phyloP scores from a whole-genome alignment of 2,797 vertebrate genomes.

The Manis pentadactyla region DNA sequence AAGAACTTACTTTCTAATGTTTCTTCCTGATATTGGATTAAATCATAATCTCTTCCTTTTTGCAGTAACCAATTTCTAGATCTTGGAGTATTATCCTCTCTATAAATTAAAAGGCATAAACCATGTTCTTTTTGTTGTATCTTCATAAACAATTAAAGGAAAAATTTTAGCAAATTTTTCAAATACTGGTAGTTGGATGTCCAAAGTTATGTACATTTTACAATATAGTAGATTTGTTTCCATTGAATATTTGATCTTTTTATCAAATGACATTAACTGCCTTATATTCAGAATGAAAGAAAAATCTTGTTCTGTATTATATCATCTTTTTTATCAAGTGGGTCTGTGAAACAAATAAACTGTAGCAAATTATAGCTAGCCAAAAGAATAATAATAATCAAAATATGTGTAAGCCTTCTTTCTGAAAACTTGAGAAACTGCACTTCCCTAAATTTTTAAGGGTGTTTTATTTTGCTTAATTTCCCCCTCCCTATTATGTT shows the following conservation, averaged over 20 bases:
- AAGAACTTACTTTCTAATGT: neutral
- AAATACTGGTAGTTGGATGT: neutral
- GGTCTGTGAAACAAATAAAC: neutral
- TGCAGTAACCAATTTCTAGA: neutral
- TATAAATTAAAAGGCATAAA: neutral
- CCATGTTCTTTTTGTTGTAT: neutral
- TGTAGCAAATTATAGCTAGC: neutral
- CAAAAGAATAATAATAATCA: neutral
- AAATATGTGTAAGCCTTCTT: neutral
- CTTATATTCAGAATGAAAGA: neutral
- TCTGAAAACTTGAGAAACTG: neutral
- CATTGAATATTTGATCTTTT: neutral
- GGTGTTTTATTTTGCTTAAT: neutral
- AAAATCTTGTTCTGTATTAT: neutral
- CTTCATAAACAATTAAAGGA: neutral
- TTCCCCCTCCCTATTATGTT: neutral
- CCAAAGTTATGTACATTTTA: neutral
- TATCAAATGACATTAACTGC: neutral
- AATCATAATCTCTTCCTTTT: neutral
- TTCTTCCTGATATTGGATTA: neutral
- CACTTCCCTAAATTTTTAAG: neutral
- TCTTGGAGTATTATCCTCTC: neutral
- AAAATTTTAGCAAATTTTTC: neutral
- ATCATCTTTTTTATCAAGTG: neutral
- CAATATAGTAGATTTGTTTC: neutral